Evolutionary conservation across 1,140 invertebrate genomes (phyloP).

Genomic region (Anoplolepis gracilipes): DNA sequence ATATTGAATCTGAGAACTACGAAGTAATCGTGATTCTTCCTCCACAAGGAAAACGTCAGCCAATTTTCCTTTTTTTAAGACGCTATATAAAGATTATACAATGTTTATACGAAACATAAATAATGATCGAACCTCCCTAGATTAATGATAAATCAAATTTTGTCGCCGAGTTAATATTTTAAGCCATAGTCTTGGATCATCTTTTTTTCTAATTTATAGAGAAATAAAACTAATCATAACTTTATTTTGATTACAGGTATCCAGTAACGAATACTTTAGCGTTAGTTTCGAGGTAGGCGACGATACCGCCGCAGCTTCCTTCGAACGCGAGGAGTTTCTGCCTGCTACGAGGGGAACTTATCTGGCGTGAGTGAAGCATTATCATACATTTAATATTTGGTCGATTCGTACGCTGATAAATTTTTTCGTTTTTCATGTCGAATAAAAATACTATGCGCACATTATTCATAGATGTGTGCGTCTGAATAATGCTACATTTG

Average conservation of each 20-base stretch:
- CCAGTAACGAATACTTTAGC: conserved; percentile 92
- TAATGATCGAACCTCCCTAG: not conserved
- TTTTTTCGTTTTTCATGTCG: not conserved
- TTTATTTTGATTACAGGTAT: conserved; percentile 86
- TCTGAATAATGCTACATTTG: not conserved
- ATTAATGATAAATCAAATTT: not conserved
- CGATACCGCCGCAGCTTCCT: conserved; percentile 81
- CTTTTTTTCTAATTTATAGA: not conserved
- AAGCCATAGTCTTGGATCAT: conserved; percentile 3
- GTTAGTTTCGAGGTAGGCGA: conserved; percentile 89
- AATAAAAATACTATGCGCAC: not conserved
- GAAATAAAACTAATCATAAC: conserved; percentile 27
- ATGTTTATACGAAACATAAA: not conserved
- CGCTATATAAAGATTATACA: not conserved
- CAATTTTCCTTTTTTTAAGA: not conserved
- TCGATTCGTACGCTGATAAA: not conserved
- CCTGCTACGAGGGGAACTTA: conserved; percentile 89
- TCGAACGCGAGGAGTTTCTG: conserved; percentile 89
- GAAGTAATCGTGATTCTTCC: not conserved
- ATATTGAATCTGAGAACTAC: conserved; percentile 36
- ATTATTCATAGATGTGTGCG: not conserved
- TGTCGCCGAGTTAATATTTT: not conserved
- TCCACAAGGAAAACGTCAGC: not conserved
- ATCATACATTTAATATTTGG: not conserved
- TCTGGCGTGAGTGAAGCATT: conserved; percentile 88